A percentile compares a stretch with the other conserved stretches of the same genome.
Evolutionary conservation across 2,888 invertebrate genomes (phyloP).

Genomic region (Cryptocephalus primarius): DNA sequence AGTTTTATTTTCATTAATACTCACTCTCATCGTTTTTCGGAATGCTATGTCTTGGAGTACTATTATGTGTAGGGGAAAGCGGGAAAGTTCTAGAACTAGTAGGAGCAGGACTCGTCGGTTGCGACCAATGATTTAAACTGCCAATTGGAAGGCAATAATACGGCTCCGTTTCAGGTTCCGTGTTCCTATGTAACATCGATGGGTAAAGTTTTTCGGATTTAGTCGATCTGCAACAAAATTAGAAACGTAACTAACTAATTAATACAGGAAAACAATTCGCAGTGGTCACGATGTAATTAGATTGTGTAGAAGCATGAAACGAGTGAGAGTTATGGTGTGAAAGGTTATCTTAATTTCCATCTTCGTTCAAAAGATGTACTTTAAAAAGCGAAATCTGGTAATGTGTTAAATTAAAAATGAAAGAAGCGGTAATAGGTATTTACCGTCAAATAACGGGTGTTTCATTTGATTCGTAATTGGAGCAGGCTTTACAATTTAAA

Average conservation of each 20-base stretch:
- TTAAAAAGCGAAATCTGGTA: no score
- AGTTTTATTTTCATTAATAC: slow-evolving; percentile 10
- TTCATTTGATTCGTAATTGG: no score
- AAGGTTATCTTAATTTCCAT: no score
- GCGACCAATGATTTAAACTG: slow-evolving; percentile 51
- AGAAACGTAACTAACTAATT: background rate
- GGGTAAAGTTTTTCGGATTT: slow-evolving; percentile 93
- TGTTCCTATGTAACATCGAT: slow-evolving; percentile 75
- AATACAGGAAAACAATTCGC: background rate
- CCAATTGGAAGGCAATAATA: slow-evolving; percentile 77
- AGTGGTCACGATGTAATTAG: background rate
- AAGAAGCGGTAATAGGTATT: no score
- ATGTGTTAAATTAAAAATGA: no score
- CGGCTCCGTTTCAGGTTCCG: slow-evolving; percentile 74
- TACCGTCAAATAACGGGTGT: no score
- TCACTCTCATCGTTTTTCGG: slow-evolving; percentile 62
- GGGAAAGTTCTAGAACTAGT: slow-evolving; percentile 39
- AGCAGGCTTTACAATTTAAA: no score
- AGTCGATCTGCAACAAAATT: slow-evolving; percentile 62
- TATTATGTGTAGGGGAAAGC: slow-evolving; percentile 51
- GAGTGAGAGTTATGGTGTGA: background rate
- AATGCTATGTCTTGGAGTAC: slow-evolving; percentile 46
- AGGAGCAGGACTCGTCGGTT: slow-evolving; percentile 64
- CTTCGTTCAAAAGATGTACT: no score
- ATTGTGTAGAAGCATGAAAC: slow-evolving; percentile 2